Evolutionary conservation across 2,797 vertebrate genomes (phyloP).

Genomic region (Lemur catta): DNA sequence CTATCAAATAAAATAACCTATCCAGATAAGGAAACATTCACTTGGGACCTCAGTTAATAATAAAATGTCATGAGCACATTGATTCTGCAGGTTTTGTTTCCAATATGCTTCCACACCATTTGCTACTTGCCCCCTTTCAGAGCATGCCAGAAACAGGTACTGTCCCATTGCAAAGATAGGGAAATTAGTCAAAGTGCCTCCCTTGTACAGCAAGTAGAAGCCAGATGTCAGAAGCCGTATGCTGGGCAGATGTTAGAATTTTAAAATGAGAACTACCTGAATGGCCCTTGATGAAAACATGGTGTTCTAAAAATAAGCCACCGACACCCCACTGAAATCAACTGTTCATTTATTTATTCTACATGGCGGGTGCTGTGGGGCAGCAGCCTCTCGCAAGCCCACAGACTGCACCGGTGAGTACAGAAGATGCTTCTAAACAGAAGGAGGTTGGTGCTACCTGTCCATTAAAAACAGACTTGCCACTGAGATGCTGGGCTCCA

Average conservation of each 20-base stretch:
- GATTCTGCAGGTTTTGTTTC: constrained; percentile 2
- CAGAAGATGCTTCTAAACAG: neutral
- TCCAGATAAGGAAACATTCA: neutral
- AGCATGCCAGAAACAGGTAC: constrained; percentile 12
- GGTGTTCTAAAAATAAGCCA: constrained; percentile 58
- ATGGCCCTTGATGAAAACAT: constrained; percentile 32
- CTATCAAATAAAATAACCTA: constrained; percentile 31
- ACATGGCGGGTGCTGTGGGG: neutral
- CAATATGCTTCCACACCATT: neutral
- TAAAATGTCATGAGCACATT: neutral
- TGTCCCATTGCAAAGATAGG: constrained; percentile 35
- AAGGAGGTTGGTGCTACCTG: neutral
- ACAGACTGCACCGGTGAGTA: neutral
- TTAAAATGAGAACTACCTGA: constrained; percentile 65
- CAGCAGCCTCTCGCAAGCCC: constrained; percentile 27
- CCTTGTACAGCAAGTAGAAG: constrained; percentile 2
- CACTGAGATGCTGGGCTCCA: neutral
- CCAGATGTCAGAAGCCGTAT: constrained; percentile 62
- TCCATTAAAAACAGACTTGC: constrained; percentile 51
- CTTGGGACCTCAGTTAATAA: constrained; percentile 23
- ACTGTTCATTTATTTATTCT: constrained; percentile 51
- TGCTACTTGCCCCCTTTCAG: neutral
- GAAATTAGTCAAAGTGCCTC: constrained; percentile 37
- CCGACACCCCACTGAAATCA: constrained; percentile 58
- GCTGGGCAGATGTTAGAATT: constrained; percentile 69